Base-by-base conservation (phyloP, 2,888 invertebrate genomes). In the Drosophila vallismaia region DNA sequence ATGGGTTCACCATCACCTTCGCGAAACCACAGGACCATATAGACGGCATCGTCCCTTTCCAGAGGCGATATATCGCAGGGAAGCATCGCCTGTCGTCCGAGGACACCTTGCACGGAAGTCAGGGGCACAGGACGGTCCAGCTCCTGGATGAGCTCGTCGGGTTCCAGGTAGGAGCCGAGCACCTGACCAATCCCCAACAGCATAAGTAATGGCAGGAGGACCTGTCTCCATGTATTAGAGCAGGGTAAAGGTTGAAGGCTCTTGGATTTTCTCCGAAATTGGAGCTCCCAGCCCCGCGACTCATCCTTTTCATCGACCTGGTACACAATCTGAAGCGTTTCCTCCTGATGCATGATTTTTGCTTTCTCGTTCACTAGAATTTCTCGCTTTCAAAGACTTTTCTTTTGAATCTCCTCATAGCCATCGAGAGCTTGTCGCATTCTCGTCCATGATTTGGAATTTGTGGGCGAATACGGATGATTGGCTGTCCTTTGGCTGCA, bases 11-110 rank as follows among this genome's bases (percentile, higher is more conserved):
- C 95, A 78, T 95, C 95, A 42, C 95, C 94, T 91, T 96, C 96
- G 89, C 96, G 96, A 92, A 96, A 97, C 97, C 97, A 97, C 38
- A 97, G 93, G 77, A 97, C 97, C 96, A 97, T 96, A 88, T 95
- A 95, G 57, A 97, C 96, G 28, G 95, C 94, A 92, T 97, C 97
- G 87, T 96, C 95, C 57, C 95, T 93, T 86, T 95, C 94, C 75
- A 94, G 93, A 7, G 97, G 95, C 79, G 94, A 94, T 77, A 97
- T 96, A 92, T 97, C 96, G 91, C 97, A 97, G 9, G 97, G 97
- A 56, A 97, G 93, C 73, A 95, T 94, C 19, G 96, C 96, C 90
- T 96, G 96, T 91, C 95, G 95, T 29, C 95, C 96, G 75, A 96
- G 92, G 4, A 97, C 97, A 28, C 97, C 97, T 90, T 95, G 94